Percentiles rank a stretch among this genome's conserved stretches.
phyloP scores from a whole-genome alignment of 2,888 invertebrate genomes.

The Eupsilia transversa region DNA sequence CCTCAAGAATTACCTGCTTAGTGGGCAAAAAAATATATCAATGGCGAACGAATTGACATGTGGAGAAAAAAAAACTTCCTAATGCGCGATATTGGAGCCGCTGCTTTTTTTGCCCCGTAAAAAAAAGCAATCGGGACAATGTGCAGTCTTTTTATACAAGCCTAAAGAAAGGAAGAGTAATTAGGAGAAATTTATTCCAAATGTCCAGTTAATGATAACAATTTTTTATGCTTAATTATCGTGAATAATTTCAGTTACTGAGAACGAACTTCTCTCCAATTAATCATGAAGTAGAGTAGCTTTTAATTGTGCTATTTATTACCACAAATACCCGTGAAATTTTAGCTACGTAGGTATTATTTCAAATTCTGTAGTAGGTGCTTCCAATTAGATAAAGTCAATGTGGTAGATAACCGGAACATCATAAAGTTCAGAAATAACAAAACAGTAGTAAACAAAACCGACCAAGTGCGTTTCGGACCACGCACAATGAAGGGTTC shows the following conservation, averaged over 20 bases:
- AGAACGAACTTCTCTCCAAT: slow-evolving; percentile 19
- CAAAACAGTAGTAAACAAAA: background rate
- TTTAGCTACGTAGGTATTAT: background rate
- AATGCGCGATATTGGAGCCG: slow-evolving; percentile 81
- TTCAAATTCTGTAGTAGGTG: background rate
- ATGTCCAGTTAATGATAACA: slow-evolving; percentile 25
- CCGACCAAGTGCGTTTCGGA: too few species aligned
- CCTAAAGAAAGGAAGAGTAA: slow-evolving; percentile 41
- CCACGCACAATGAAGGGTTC: too few species aligned
- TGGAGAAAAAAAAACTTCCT: slow-evolving; percentile 75
- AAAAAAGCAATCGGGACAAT: slow-evolving; percentile 48
- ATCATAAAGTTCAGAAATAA: background rate
- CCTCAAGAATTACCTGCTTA: slow-evolving; percentile 71
- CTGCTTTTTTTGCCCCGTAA: slow-evolving; percentile 64
- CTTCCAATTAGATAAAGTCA: background rate
- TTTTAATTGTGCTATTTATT: slow-evolving; percentile 16
- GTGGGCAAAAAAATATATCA: slow-evolving; percentile 74
- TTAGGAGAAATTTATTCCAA: slow-evolving; percentile 38
- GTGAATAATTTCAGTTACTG: slow-evolving; percentile 26
- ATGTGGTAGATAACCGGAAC: background rate
- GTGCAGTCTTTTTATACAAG: slow-evolving; percentile 42
- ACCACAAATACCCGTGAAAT: background rate
- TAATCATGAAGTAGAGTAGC: slow-evolving; percentile 36
- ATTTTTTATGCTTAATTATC: slow-evolving; percentile 40
- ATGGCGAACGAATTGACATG: slow-evolving; percentile 82